Conservation (phyloP, 2,113 vertebrate species). For the Lampris megalopsis region DNA sequence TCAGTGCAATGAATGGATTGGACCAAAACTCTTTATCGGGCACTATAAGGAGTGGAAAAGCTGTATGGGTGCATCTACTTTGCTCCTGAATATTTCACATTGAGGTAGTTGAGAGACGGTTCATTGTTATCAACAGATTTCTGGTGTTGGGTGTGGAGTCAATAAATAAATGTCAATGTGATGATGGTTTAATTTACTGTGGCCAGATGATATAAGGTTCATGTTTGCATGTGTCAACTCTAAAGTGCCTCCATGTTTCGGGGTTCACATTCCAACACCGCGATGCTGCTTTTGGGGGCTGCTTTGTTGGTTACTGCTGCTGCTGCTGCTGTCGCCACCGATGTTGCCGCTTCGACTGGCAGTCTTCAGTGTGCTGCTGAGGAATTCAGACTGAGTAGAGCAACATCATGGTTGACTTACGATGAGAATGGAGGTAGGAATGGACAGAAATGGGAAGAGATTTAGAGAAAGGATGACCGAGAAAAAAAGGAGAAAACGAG, state of each 20-base stretch:
- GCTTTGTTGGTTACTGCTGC: slow-evolving; percentile 47
- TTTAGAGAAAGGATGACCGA: slow-evolving; percentile 51
- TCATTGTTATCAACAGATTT: slow-evolving; percentile 6
- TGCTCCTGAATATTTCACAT: too few species aligned
- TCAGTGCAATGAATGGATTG: too few species aligned
- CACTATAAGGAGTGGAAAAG: too few species aligned
- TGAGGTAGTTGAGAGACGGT: too few species aligned
- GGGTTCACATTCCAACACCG: slow-evolving; percentile 40
- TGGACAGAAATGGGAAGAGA: slow-evolving; percentile 18
- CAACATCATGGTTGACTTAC: slow-evolving; percentile 61
- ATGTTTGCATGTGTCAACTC: slow-evolving; percentile 60
- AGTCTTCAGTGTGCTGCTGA: slow-evolving; percentile 47
- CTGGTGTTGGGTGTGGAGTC: slow-evolving; percentile 20
- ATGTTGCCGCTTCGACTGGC: slow-evolving; percentile 34
- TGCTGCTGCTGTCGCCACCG: slow-evolving; percentile 47
- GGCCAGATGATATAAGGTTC: slow-evolving; percentile 54
- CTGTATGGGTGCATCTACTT: too few species aligned
- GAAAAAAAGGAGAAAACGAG: slow-evolving; percentile 1
- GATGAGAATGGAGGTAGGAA: slow-evolving; percentile 50
- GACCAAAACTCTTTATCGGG: too few species aligned
- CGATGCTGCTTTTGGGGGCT: slow-evolving; percentile 65
- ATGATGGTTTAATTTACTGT: slow-evolving; percentile 43
- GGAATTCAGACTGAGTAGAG: slow-evolving; percentile 60
- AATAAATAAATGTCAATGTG: slow-evolving; percentile 33
- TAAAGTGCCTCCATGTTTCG: slow-evolving; percentile 19